phyloP scores from a whole-genome alignment of 1,140 invertebrate species.

The Neuroterus valhalla region DNA sequence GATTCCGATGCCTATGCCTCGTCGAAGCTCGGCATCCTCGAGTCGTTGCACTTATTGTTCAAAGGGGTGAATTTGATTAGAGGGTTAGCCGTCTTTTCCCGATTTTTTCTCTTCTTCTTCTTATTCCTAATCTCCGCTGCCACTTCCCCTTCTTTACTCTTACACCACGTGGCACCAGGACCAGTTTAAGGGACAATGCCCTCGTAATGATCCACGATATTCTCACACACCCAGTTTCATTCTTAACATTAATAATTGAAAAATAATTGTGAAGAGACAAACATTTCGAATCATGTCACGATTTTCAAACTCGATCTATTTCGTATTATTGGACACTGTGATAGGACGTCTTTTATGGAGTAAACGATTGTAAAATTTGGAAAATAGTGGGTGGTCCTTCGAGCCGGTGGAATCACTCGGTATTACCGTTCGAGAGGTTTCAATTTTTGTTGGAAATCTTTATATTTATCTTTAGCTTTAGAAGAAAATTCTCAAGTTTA shows the following conservation, averaged over 20 bases:
- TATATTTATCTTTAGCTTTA: too few species aligned
- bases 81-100: slow-evolving; percentile 43
- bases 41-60: slow-evolving; percentile 44
- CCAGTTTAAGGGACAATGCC: slow-evolving; percentile 10
- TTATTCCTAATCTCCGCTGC: slow-evolving; percentile 46
- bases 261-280: too few species aligned
- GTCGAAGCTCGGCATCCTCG: slow-evolving; percentile 30
- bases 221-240: not conserved
- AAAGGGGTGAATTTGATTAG: slow-evolving; percentile 73
- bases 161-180: slow-evolving; percentile 9
- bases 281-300: too few species aligned
- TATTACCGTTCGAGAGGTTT: too few species aligned
- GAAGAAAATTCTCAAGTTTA: too few species aligned
- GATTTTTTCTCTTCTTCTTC: slow-evolving; percentile 37
- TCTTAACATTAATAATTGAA: not conserved
- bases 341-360: too few species aligned
- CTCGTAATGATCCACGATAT: slow-evolving; percentile 10
- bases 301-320: not conserved
- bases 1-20: slow-evolving; percentile 57
- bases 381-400: too few species aligned
- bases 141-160: slow-evolving; percentile 1
- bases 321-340: not conserved
- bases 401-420: too few species aligned
- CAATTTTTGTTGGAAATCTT: too few species aligned
- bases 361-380: too few species aligned